Base-by-base conservation (phyloP, 2,113 vertebrate species). In the Anoplopoma fimbria region DNA sequence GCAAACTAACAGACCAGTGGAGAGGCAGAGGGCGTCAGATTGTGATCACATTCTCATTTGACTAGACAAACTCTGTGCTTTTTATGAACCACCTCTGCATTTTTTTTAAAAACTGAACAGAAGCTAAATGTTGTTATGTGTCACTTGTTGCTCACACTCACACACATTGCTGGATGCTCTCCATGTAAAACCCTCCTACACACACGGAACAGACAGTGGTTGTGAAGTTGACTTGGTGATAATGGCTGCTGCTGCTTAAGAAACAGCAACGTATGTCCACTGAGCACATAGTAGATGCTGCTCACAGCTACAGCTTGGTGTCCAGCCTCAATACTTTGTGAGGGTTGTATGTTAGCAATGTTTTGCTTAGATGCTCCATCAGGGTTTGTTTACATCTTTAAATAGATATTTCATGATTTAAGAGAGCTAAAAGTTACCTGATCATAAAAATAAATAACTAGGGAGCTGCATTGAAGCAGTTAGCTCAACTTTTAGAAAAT, bases 121-220 rank as follows among this genome's bases (percentile, higher is more conserved):
- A 51, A 61, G 29, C 80, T 77, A 45, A 31, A 0, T 64, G 17
- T 14, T 74, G 49, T 49, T 6, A 68, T 55, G 79, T 21, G 65
- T 45, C 64, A 79, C 75, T 85, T 75, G 34, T 78, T 73, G 27
- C 86, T 57, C 34, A 45, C 27, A 70, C 36, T 25, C 63, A 31
- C 62, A 29, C 80, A 68, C 51, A 40, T 25, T 77, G 63, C 57
- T 79, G 62, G 29, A 67, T 87, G 7, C 21, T 57, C 51, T 69
- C 36, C 45, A 70, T 40, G 15, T 60, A 45, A 77, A 88, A 49
- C 17, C 84, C 77, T 87, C 88, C 88, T 75, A 88, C 85, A 82
- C 82, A 87, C 25, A 31, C 86, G 75, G 55, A 69, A 69, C 45
- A 74, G 64, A 71, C 51, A 67, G 77, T 70, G 61, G 33, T 51